Conservation (phyloP, 1,140 invertebrate species). For the Caenorhabditis tropicalis region DNA sequence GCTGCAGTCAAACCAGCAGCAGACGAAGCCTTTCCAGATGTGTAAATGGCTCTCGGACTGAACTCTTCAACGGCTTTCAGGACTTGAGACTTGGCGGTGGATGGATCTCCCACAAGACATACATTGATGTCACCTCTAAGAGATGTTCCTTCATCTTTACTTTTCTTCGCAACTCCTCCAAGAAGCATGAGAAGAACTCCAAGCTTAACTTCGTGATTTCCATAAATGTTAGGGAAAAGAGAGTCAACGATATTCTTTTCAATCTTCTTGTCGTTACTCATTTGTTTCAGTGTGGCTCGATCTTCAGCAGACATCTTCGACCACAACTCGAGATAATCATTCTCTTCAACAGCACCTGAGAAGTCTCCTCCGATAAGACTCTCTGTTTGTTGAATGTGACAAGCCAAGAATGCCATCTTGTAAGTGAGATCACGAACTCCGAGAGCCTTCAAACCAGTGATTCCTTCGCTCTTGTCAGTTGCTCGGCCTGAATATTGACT, state of each 20-base stretch:
- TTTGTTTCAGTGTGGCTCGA: conserved; percentile 94
- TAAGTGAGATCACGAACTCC: conserved; percentile 96
- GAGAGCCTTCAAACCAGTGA: conserved; percentile 88
- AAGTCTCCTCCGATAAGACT: conserved; percentile 72
- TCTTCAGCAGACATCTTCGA: conserved; percentile 92
- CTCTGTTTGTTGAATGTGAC: conserved; percentile 86
- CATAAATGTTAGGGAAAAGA: conserved; percentile 95
- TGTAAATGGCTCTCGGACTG: conserved; percentile 93
- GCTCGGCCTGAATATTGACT: neutral
- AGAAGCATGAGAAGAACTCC: conserved; percentile 94
- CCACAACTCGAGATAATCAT: conserved; percentile 88
- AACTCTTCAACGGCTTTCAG: conserved; percentile 89
- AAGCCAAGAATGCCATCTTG: conserved; percentile 91
- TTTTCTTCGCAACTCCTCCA: conserved; percentile 90
- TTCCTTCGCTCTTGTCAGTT: conserved; percentile 79
- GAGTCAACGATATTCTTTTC: conserved; percentile 90
- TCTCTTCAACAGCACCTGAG: conserved; percentile 77
- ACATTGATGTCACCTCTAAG: conserved; percentile 96
- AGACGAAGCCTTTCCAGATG: conserved; percentile 95
- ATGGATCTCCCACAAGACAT: conserved; percentile 97
- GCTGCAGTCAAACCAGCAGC: conserved; percentile 97
- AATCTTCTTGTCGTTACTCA: conserved; percentile 85
- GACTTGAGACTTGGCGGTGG: conserved; percentile 96
- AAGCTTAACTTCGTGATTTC: conserved; percentile 95
- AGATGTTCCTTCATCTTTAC: conserved; percentile 84